Evolutionary conservation across 2,888 invertebrate species (phyloP), one percentile per base, ranked within the genome.

Genomic region (Leucania comma): DNA sequence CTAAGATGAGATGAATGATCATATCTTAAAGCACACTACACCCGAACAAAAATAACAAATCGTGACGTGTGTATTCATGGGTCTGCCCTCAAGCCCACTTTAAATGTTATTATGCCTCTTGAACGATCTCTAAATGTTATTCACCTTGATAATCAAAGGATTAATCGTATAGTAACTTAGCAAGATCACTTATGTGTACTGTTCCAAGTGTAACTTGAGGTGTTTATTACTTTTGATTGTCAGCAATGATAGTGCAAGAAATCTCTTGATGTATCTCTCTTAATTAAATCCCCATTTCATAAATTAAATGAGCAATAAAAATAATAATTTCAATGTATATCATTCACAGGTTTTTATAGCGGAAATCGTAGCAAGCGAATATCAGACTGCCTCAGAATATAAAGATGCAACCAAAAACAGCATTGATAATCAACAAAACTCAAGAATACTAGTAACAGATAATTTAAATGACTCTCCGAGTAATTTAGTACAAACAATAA

Each of bases 261-360:
- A 42, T 20, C 17, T 42, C 42, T 42, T 42, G 5, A 42, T 38
- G 0, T 38, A 38, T 10, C 35, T 35, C 35, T 10, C 35, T 38
- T 38, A 38, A 14, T 42, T 14, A 42, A 2, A 42, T 4, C 42
- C 17, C 42, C 42, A 5, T 4, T 42, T 42, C 17, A 22, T 17
- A n/a, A n/a, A n/a, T 3, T 29, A 29, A n/a, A 2, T 32, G 12
- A n/a, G 1, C 4, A 8, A 26, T 4, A 17, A 22, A 50, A 38
- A 24, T 66, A 38, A 26, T 48, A 2, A 50, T 14, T 32, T 10
- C 1, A 22, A 17, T 61, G 0, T 48, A 58, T n/a, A 0, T 48
- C 17, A 4, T 73, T 74, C 53, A 20, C 80, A 80, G 79, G 46
- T 80, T 50, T 50, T 83, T 17, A 26, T 83, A 32, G 64, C 57